These are phyloP conservation scores for Grammomys dolichurus DNA, from an alignment of 2,113 vertebrate species.

Conservation along the genomic window DNA sequence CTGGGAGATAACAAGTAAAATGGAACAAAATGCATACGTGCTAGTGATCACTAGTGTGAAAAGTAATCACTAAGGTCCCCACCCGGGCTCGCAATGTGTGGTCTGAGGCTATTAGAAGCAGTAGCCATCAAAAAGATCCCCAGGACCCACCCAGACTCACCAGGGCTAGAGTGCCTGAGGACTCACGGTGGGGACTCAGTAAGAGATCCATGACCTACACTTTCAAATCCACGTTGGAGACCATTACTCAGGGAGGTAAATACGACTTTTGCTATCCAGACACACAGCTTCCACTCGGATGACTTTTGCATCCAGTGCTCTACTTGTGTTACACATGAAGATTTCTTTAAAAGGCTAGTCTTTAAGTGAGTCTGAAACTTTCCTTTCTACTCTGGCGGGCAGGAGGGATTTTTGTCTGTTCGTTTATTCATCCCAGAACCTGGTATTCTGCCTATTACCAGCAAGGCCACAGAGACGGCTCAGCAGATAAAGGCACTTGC, in stretches of 20 bases:
- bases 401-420: background rate
- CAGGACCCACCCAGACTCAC: background rate
- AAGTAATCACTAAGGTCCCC: too few relatives aligned
- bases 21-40: background rate
- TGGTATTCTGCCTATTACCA: background rate
- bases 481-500: too few relatives aligned
- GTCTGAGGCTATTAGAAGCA: background rate
- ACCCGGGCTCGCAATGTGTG: background rate
- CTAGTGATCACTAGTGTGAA: background rate
- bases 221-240: background rate
- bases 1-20: background rate
- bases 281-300: background rate
- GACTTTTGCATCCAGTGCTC: background rate
- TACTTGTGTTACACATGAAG: background rate
- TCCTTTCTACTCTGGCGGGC: background rate
- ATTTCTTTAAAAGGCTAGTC: background rate
- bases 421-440: background rate
- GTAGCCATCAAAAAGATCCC: background rate
- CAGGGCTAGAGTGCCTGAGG: background rate
- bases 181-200: too few relatives aligned
- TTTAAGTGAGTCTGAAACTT: constrained; percentile 21
- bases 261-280: background rate
- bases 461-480: background rate
- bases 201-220: background rate
- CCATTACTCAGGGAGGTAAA: background rate